Evolutionary conservation across 2,797 vertebrate species (phyloP).

Genomic region (Hypotaenidia philippensis): DNA sequence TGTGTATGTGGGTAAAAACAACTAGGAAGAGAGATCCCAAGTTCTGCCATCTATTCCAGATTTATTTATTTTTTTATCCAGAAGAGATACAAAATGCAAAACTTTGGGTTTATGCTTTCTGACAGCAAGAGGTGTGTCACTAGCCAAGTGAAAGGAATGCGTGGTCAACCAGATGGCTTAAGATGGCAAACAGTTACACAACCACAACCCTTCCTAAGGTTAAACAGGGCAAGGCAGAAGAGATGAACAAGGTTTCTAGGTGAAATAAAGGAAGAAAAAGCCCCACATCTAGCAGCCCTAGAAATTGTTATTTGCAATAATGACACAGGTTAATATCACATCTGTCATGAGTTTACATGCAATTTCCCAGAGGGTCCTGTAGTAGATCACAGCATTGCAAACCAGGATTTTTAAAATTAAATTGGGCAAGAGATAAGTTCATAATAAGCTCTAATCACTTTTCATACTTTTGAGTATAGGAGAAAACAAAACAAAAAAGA

Average conservation of each 20-base stretch:
- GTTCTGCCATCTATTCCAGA: background rate
- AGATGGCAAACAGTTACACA: conserved; percentile 5
- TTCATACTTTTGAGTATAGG: background rate
- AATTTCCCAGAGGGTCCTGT: conserved; percentile 2
- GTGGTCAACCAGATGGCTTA: background rate
- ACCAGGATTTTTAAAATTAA: background rate
- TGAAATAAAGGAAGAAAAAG: background rate
- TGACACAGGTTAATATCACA: conserved; percentile 16
- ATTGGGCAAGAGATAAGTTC: background rate
- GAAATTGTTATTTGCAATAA: background rate
- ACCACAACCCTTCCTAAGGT: background rate
- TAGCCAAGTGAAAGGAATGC: conserved; percentile 4
- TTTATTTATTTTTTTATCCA: background rate
- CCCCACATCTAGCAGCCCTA: background rate
- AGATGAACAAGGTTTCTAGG: background rate
- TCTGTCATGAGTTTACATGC: background rate
- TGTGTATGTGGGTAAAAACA: background rate
- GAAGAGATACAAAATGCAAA: background rate
- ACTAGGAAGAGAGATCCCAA: background rate
- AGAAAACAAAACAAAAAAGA: background rate
- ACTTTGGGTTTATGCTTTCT: background rate
- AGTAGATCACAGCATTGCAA: background rate
- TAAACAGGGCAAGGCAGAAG: background rate
- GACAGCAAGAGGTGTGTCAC: background rate
- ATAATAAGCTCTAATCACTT: conserved; percentile 29